Percentiles rank a stretch among this genome's conserved stretches.
Evolutionary conservation across 2,888 invertebrate genomes (phyloP).

Genomic region (Doris montereyensis): DNA sequence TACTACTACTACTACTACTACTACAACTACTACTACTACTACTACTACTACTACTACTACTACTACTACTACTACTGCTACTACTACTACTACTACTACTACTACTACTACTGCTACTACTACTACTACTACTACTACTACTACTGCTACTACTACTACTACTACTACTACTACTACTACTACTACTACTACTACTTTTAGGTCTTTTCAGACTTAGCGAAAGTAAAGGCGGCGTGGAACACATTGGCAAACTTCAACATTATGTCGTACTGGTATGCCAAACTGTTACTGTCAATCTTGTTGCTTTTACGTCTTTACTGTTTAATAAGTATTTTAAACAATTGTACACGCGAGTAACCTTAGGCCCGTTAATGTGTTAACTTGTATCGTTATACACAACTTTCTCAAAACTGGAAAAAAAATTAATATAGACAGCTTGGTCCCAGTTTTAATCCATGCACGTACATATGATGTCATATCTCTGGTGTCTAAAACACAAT

Average conservation of each 20-base stretch:
- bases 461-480: too few relatives aligned
- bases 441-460: too few relatives aligned
- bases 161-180: constrained; percentile 4
- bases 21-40: background rate
- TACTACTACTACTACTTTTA: background rate
- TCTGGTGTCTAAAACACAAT: background rate
- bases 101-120: background rate
- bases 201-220: too few relatives aligned
- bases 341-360: background rate
- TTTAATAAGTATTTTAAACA: too few relatives aligned
- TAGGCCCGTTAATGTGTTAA: too few relatives aligned
- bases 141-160: constrained; percentile 2
- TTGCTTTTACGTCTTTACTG: background rate
- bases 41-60: background rate
- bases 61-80: background rate
- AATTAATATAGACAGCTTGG: too few relatives aligned
- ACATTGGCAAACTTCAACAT: background rate
- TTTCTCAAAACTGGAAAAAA: too few relatives aligned
- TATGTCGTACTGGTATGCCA: background rate
- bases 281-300: background rate
- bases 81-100: background rate
- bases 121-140: background rate
- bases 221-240: too few relatives aligned
- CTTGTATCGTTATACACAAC: too few relatives aligned
- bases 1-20: background rate